Evolutionary conservation across 2,888 invertebrate genomes (phyloP).

Genomic region (Hydraecia micacea): DNA sequence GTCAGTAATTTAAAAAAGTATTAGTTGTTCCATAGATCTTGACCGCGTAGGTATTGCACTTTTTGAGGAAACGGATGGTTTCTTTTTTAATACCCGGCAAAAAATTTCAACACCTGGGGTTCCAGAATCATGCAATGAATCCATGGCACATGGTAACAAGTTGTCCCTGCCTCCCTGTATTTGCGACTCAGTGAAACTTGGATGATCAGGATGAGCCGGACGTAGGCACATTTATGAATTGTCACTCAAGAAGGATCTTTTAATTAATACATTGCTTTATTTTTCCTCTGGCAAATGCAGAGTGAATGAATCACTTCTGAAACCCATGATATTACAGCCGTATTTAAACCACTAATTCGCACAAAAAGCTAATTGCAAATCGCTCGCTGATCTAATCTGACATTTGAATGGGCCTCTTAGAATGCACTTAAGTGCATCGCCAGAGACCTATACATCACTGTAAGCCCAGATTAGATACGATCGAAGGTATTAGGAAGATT

Average conservation of each 20-base stretch:
- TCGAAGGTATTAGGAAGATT: neutral
- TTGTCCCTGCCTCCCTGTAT: no score
- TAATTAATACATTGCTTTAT: neutral
- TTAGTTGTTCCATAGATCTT: no score
- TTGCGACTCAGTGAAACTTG: no score
- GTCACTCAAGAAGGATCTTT: neutral
- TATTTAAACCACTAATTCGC: slow-evolving; percentile 26
- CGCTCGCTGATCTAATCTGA: slow-evolving; percentile 30
- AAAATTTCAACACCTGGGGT: no score
- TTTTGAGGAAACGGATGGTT: no score
- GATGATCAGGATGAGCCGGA: neutral
- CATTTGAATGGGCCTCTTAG: slow-evolving; percentile 39
- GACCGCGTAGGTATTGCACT: no score
- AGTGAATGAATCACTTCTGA: slow-evolving; percentile 19
- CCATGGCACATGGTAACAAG: no score
- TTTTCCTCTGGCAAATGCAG: neutral
- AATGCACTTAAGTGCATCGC: slow-evolving; percentile 46
- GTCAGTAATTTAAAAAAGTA: no score
- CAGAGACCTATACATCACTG: slow-evolving; percentile 33
- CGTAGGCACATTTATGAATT: neutral
- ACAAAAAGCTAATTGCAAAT: slow-evolving; percentile 40
- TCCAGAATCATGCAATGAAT: no score
- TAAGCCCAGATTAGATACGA: slow-evolving; percentile 43
- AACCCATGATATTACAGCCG: slow-evolving; percentile 1
- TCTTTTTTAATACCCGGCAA: no score